phyloP scores from a whole-genome alignment of 1,140 invertebrate species.

The Trichonephila inaurata region DNA sequence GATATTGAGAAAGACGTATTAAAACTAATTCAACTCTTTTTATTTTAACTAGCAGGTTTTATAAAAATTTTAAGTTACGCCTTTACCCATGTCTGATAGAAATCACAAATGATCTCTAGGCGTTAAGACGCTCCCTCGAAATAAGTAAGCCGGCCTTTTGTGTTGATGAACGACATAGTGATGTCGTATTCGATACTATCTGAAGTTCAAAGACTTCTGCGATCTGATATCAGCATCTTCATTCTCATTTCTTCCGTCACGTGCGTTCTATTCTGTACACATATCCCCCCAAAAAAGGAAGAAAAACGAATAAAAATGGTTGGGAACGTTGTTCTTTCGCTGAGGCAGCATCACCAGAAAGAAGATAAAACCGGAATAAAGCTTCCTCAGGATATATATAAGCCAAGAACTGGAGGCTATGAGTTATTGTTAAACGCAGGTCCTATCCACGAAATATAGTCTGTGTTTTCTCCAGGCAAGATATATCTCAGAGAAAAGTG shows the following conservation, averaged over 20 bases:
- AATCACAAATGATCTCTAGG: no score
- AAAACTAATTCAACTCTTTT: no score
- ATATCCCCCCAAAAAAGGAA: not conserved
- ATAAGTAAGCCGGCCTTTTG: not conserved
- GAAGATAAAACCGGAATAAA: slow-evolving; percentile 15
- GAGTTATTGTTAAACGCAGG: slow-evolving; percentile 3
- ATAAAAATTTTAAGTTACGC: no score
- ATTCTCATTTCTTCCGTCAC: slow-evolving; percentile 2
- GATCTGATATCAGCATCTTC: slow-evolving; percentile 7
- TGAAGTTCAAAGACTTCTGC: not conserved
- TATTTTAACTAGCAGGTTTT: no score
- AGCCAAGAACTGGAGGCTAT: not conserved
- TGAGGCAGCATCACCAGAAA: not conserved
- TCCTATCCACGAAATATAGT: not conserved
- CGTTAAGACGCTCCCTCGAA: no score
- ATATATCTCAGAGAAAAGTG: not conserved
- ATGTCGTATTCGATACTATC: not conserved
- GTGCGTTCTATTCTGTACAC: not conserved
- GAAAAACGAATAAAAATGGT: not conserved
- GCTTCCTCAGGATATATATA: not conserved
- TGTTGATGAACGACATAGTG: slow-evolving; percentile 1
- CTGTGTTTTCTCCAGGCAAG: not conserved
- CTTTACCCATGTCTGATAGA: no score
- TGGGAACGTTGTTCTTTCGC: not conserved
- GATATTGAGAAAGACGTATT: no score